Percentiles rank a stretch among this genome's conserved stretches.
These are phyloP conservation scores for Crotophaga sulcirostris DNA, from an alignment of 2,113 vertebrate species.

Conservation along the genomic window DNA sequence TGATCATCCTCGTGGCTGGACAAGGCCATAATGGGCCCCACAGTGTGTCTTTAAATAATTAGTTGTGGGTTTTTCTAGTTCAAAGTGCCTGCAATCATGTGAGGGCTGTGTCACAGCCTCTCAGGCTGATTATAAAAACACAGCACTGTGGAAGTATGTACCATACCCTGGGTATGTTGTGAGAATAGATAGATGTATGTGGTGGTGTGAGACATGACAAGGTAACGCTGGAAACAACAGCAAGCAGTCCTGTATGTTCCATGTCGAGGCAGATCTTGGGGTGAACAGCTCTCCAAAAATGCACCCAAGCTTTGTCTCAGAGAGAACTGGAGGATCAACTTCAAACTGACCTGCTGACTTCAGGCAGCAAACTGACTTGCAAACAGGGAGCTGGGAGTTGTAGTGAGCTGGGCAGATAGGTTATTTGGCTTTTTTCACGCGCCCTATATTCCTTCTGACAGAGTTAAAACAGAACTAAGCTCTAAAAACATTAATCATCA, in stretches of 20 bases:
- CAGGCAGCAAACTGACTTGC: background rate
- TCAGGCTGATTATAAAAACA: background rate
- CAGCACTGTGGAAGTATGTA: background rate
- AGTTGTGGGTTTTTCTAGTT: background rate
- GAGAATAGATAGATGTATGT: accelerated
- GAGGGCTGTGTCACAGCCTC: background rate
- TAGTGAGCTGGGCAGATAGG: background rate
- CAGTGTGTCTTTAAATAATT: background rate
- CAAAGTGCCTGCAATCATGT: background rate
- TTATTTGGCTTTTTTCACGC: background rate
- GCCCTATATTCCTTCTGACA: background rate
- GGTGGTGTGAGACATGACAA: background rate
- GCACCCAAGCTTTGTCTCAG: background rate
- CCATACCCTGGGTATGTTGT: background rate
- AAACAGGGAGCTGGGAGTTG: background rate
- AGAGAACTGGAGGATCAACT: background rate
- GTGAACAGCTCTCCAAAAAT: background rate
- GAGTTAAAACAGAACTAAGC: slow-evolving; percentile 3
- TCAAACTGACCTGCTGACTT: background rate
- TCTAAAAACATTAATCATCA: slow-evolving; percentile 24
- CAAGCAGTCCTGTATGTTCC: background rate
- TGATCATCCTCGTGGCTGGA: accelerated
- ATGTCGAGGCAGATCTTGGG: background rate
- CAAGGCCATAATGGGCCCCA: background rate
- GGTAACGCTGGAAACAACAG: background rate